Evolutionary conservation across 2,113 vertebrate species (phyloP).

Genomic region (Sinocyclocheilus rhinocerous): DNA sequence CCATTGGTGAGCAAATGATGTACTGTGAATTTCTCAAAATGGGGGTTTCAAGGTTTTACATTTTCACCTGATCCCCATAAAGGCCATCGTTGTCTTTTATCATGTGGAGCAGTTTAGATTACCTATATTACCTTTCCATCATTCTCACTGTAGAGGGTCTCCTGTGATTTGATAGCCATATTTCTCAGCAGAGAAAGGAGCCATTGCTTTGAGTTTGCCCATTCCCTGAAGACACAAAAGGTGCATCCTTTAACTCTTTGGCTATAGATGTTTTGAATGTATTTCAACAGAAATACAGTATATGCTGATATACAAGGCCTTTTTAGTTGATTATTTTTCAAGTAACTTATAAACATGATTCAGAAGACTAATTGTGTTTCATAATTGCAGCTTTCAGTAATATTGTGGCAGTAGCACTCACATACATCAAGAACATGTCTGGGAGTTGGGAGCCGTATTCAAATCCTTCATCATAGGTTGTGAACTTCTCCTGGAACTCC

Average conservation of each 20-base stretch:
- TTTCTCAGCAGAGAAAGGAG: constrained; percentile 75
- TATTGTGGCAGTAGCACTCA: neutral
- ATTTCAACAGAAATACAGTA: neutral
- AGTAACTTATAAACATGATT: neutral
- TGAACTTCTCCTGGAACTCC: constrained; percentile 79
- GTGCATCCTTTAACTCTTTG: neutral
- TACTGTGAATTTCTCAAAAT: no score
- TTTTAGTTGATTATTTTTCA: neutral
- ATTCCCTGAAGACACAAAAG: constrained; percentile 65
- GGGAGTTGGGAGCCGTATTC: constrained; percentile 81
- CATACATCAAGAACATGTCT: constrained; percentile 76
- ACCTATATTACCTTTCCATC: constrained; percentile 67
- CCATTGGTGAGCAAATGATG: no score
- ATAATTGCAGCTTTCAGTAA: neutral
- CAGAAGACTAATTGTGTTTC: neutral
- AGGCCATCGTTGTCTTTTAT: neutral
- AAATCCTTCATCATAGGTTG: constrained; percentile 78
- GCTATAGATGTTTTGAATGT: neutral
- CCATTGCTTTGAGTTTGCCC: constrained; percentile 82
- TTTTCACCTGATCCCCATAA: neutral
- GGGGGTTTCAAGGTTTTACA: neutral
- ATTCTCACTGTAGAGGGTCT: constrained; percentile 58
- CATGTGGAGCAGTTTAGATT: neutral
- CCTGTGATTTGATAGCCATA: constrained; percentile 70
- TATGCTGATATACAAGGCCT: neutral